phyloP scores from a whole-genome alignment of 2,797 vertebrate species.

The Sebastes flavidus region DNA sequence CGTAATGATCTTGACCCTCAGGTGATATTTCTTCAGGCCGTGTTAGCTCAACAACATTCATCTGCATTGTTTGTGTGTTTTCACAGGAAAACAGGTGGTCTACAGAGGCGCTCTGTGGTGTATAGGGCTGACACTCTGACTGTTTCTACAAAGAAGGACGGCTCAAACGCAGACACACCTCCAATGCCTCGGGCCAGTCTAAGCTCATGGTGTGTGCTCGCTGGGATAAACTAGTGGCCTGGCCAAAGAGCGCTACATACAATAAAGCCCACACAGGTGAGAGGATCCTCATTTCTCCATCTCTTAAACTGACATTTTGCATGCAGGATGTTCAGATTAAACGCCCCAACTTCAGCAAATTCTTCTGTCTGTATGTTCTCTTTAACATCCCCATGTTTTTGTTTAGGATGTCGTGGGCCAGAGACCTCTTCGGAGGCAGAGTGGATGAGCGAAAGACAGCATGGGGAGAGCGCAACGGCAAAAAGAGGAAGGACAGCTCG shows the following conservation, averaged over 20 bases:
- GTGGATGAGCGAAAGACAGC: slow-evolving; percentile 93
- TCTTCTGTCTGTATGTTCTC: neutral
- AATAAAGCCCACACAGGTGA: slow-evolving; percentile 81
- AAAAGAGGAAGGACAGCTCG: slow-evolving; percentile 86
- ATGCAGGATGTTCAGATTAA: neutral
- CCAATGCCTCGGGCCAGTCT: slow-evolving; percentile 64
- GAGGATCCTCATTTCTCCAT: slow-evolving; percentile 12
- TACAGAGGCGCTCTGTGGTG: slow-evolving; percentile 20
- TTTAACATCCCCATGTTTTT: neutral
- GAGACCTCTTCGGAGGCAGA: slow-evolving; percentile 90
- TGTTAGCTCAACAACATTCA: slow-evolving; percentile 28
- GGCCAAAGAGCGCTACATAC: slow-evolving; percentile 69
- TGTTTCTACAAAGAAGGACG: slow-evolving; percentile 38
- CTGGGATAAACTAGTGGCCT: slow-evolving; percentile 80
- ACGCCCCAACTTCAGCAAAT: neutral
- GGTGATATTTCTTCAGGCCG: neutral
- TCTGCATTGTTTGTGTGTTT: slow-evolving; percentile 48
- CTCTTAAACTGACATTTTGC: neutral
- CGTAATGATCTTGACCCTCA: neutral
- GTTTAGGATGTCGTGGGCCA: slow-evolving; percentile 97
- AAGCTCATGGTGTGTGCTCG: slow-evolving; percentile 75
- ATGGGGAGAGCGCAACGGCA: slow-evolving; percentile 96
- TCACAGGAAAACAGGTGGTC: slow-evolving; percentile 50
- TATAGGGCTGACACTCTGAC: slow-evolving; percentile 40
- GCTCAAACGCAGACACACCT: slow-evolving; percentile 47